Conservation (phyloP, 2,888 invertebrate species). For the Microplitis manilae region DNA sequence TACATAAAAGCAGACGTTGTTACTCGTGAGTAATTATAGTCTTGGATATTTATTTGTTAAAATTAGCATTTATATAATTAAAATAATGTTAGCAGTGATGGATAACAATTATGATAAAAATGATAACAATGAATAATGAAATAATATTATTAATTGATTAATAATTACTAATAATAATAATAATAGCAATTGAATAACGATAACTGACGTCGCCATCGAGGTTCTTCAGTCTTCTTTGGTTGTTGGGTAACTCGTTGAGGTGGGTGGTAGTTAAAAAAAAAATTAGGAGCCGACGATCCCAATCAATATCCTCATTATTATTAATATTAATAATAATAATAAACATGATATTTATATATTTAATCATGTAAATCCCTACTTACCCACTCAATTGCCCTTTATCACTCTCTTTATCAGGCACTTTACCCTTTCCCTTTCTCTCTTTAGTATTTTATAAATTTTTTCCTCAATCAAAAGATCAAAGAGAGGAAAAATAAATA, state of each 20-base stretch:
- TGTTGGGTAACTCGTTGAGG: constrained; percentile 73
- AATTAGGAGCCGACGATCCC: background rate
- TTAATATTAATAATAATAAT: background rate
- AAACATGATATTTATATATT: background rate
- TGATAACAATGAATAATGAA: constrained; percentile 39
- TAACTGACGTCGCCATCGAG: constrained; percentile 68
- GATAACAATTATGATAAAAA: constrained; percentile 38
- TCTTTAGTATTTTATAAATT: background rate
- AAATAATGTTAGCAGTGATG: constrained; percentile 27
- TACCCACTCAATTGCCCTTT: background rate
- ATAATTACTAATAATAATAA: constrained; percentile 38
- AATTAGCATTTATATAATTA: background rate
- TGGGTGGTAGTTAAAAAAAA: constrained; percentile 46
- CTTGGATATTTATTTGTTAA: background rate
- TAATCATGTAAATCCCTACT: background rate
- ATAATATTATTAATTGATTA: constrained; percentile 36
- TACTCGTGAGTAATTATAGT: background rate
- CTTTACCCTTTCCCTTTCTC: constrained; percentile 23
- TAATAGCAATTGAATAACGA: constrained; percentile 60
- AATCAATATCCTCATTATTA: constrained; percentile 6
- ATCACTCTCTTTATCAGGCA: background rate
- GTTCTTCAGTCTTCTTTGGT: constrained; percentile 76
- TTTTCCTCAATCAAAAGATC: background rate
- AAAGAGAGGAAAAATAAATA: background rate
- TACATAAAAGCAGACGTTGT: too few species aligned